Evolutionary conservation across 2,797 vertebrate genomes (phyloP), one percentile per base, ranked within the genome.

Genomic region (Onychomys torridus): DNA sequence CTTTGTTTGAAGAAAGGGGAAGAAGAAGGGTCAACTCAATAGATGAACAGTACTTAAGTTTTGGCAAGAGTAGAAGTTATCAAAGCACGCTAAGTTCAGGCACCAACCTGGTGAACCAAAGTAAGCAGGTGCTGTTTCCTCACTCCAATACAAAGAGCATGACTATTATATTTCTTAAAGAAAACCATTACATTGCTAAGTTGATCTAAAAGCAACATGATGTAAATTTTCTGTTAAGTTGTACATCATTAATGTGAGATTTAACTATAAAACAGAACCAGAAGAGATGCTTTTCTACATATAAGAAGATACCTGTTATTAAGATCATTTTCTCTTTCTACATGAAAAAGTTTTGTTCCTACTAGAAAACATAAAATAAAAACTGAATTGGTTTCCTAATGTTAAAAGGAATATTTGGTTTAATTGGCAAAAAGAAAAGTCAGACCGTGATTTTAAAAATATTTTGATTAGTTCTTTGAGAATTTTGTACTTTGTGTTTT

Each of bases 311-410:
- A 67, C 73, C 78, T 93, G 29, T 63, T 77, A 29, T 49, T 40
- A 75, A 75, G 10, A 55, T 46, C 3, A 59, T 73, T 71, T 23
- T 49, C 57, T 65, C 27, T 78, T 46, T 13, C 19, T 46, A 37
- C 32, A 29, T 43, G 73, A 49, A 29, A 83, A 37, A 55, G 4
- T 5, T 73, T 78, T 88, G 5, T 23, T 77, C 14, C 46, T 49
- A 78, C 16, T 5, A 71, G 19, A 46, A 65, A 19, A 93, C 10
- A 94, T n/a, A 57, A 93, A 87, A 32, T 88, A 88, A 89, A 93
- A 89, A 17, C 46, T 67, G 5, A 89, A 12, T 27, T 86, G 12
- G 2, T 77, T 94, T 93, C 19, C 1, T 34, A 77, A 29, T 12
- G 46, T 19, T 52, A 29, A 46, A 32, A 65, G 43, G 16, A 89